Evolutionary conservation across 1,140 invertebrate species (phyloP).

Genomic region (Hyles vespertilio): DNA sequence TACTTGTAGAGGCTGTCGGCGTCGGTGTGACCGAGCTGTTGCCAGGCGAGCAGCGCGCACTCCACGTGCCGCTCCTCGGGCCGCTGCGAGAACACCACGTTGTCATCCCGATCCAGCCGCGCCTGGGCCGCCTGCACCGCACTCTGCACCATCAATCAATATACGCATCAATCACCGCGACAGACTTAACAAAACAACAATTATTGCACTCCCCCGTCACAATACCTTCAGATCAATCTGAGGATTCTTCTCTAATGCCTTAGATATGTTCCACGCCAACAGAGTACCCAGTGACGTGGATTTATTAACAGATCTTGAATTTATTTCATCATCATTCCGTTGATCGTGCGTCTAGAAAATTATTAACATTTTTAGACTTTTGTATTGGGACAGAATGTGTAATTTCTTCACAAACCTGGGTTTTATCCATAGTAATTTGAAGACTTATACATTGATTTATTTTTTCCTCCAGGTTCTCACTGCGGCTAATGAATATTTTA

Average conservation of each 20-base stretch:
- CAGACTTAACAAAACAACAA: neutral
- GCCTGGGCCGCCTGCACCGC: slow-evolving; percentile 33
- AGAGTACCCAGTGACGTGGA: slow-evolving; percentile 45
- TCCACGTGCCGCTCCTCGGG: slow-evolving; percentile 44
- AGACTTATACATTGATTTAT: too few species aligned
- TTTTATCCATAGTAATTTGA: too few species aligned
- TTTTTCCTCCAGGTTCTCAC: too few species aligned
- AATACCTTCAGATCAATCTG: slow-evolving; percentile 50
- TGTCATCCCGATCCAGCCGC: slow-evolving; percentile 27
- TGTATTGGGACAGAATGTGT: too few species aligned
- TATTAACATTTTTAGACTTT: too few species aligned
- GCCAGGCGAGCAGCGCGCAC: slow-evolving; percentile 59
- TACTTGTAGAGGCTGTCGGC: slow-evolving; percentile 52
- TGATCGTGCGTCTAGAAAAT: neutral
- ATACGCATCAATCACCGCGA: slow-evolving; percentile 1
- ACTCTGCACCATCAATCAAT: slow-evolving; percentile 23
- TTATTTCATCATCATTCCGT: neutral
- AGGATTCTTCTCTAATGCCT: slow-evolving; percentile 47
- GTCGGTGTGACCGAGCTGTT: slow-evolving; percentile 46
- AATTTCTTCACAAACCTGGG: too few species aligned
- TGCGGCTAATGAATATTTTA: too few species aligned
- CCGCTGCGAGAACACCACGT: slow-evolving; percentile 27
- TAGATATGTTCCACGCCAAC: slow-evolving; percentile 63
- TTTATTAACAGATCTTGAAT: slow-evolving; percentile 10
- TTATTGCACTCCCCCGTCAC: neutral